These are phyloP conservation scores for Hormaphis cornu DNA, from an alignment of 1,140 invertebrate species.

Conservation along the genomic window DNA sequence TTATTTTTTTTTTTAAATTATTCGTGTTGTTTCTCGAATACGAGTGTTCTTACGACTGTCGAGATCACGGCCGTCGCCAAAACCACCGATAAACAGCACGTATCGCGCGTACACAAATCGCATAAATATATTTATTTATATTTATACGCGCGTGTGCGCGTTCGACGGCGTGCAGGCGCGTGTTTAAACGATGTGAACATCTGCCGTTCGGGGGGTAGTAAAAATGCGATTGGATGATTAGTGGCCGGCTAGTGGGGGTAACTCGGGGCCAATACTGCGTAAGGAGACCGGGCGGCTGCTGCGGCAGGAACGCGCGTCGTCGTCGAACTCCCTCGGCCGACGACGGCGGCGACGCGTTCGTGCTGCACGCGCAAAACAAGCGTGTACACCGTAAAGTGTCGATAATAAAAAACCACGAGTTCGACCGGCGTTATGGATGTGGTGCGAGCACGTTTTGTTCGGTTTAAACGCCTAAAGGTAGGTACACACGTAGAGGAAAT, in stretches of 20 bases:
- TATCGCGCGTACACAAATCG: too few relatives aligned
- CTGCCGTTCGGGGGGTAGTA: constrained; percentile 30
- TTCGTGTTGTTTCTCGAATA: too few relatives aligned
- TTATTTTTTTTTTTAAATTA: too few relatives aligned
- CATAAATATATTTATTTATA: background rate
- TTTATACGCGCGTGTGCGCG: background rate
- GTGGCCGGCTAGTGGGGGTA: constrained; percentile 29
- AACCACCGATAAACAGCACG: too few relatives aligned
- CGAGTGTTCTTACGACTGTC: too few relatives aligned
- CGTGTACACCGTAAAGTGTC: background rate
- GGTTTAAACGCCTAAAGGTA: too few relatives aligned
- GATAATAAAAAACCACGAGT: background rate
- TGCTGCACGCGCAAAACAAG: background rate
- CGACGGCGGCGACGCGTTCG: background rate
- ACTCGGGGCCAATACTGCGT: constrained; percentile 26
- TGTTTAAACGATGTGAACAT: constrained; percentile 20
- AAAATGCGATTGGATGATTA: constrained; percentile 32
- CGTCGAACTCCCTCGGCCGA: too few relatives aligned
- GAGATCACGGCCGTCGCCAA: too few relatives aligned
- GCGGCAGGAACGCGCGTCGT: constrained; percentile 5
- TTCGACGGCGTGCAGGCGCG: too few relatives aligned
- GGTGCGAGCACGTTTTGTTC: too few relatives aligned
- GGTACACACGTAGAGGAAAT: too few relatives aligned
- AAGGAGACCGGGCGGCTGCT: constrained; percentile 9
- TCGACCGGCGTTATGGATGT: too few relatives aligned